These are phyloP conservation scores for Euspilapteryx auroguttella DNA, from an alignment of 2,888 invertebrate species.

Conservation along the genomic window DNA sequence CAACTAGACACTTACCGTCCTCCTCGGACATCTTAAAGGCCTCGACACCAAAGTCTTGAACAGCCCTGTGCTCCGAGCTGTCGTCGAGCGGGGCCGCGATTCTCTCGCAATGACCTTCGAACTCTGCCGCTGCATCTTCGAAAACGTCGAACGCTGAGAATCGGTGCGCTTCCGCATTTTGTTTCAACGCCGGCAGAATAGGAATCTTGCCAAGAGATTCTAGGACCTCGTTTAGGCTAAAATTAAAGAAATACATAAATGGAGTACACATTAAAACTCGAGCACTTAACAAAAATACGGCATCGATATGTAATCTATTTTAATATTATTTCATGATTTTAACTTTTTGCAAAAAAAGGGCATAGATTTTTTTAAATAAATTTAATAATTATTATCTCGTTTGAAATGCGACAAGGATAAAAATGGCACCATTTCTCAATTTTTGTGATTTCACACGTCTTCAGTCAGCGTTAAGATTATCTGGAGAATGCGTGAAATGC, in stretches of 20 bases:
- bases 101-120: slow-evolving; percentile 38
- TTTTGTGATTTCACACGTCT: too few relatives aligned
- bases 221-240: slow-evolving; percentile 74
- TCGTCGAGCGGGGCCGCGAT: slow-evolving; percentile 31
- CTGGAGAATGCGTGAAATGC: too few relatives aligned
- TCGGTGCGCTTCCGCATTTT: slow-evolving; percentile 64
- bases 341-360: too few relatives aligned
- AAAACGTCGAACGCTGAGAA: slow-evolving; percentile 67
- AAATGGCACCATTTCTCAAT: too few relatives aligned
- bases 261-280: neutral
- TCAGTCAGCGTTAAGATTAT: too few relatives aligned
- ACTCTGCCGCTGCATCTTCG: slow-evolving; percentile 54
- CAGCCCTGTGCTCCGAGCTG: slow-evolving; percentile 31
- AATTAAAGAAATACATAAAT: slow-evolving; percentile 12
- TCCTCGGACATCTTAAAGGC: slow-evolving; percentile 48
- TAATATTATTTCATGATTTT: too few relatives aligned
- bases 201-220: slow-evolving; percentile 80
- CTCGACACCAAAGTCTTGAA: slow-evolving; percentile 45
- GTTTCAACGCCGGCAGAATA: slow-evolving; percentile 73
- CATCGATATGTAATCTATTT: too few relatives aligned
- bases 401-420: too few relatives aligned
- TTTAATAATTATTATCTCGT: too few relatives aligned
- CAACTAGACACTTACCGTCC: slow-evolving; percentile 44
- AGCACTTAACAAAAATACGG: too few relatives aligned
- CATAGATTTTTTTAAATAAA: too few relatives aligned